Percentiles rank a stretch among this genome's conserved stretches.
Evolutionary conservation across 2,797 vertebrate genomes (phyloP).

Genomic region (Galagoides demidoff): DNA sequence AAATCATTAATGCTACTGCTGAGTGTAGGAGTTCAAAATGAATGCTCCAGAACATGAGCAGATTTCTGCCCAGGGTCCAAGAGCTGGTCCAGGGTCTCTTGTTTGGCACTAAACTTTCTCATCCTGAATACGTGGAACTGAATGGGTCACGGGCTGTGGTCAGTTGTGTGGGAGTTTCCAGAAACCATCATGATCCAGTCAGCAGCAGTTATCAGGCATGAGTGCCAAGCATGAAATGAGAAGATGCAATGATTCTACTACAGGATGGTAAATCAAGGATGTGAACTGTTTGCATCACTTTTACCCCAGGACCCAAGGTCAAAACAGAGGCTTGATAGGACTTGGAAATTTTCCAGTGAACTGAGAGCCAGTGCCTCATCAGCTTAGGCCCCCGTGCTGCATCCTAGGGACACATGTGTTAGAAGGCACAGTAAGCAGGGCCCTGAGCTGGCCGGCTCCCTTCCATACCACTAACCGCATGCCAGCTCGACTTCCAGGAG

Average conservation of each 20-base stretch:
- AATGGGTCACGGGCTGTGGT: neutral
- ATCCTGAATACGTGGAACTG: neutral
- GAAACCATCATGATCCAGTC: neutral
- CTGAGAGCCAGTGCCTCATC: neutral
- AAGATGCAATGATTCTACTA: neutral
- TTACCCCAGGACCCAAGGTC: neutral
- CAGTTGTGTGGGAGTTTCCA: neutral
- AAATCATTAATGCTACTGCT: rapidly evolving
- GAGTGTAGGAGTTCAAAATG: rapidly evolving
- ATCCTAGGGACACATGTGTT: neutral
- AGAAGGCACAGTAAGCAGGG: neutral
- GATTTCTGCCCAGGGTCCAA: neutral
- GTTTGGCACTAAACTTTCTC: neutral
- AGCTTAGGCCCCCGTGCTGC: rapidly evolving
- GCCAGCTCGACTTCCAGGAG: no score
- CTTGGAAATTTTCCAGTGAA: neutral
- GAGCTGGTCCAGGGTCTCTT: neutral
- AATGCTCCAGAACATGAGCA: neutral
- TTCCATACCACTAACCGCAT: neutral
- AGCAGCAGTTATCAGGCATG: neutral
- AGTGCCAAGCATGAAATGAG: neutral
- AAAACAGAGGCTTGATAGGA: neutral
- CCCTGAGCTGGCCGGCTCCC: neutral
- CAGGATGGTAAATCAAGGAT: neutral
- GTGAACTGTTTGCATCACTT: neutral